Evolutionary conservation across 2,797 vertebrate species (phyloP), one percentile per base, ranked within the genome.

Genomic region (Notolepis coatsorum): DNA sequence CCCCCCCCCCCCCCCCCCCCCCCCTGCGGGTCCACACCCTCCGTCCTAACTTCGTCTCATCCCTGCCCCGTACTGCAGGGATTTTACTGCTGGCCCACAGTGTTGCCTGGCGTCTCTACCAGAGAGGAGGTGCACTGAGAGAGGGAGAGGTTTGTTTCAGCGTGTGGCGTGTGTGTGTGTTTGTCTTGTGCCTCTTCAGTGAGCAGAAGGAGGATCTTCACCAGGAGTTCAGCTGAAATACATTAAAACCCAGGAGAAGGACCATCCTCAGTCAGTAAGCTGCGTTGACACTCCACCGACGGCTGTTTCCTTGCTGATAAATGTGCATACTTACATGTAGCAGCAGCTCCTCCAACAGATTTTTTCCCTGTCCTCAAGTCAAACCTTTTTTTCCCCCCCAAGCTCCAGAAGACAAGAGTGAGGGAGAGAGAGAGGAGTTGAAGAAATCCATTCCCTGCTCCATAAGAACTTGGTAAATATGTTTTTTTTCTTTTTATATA

Each of bases 151-250:
- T 72, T 60, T 7, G 3, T 67, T 61, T 71, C 46, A 33, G 61
- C 35, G 52, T 28, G 64, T 52, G 47, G 60, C 45, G 55, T 61
- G 51, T 65, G 12, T 68, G 10, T 55, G 64, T 73, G 43, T 74
- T 70, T 78, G 66, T 52, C 48, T 62, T 70, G 48, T 68, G 38
- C 21, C 65, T 61, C 61, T 74, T 55, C 59, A 71, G 66, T 61
- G 46, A 68, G 77, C 63, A 71, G 60, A 76, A 47, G 15, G 6
- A 73, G 72, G 73, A 78, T 25, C 45, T 12, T n/a, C 53, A 79
- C 66, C 86, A 80, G 78, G 71, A 78, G 72, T 81, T 90, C 83
- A 87, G 88, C 90, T 90, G 82, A 91, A 82, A 85, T 77, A 58
- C 60, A 84, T 90, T 84, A 88, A 80, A 71, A 38, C 61, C 58